Evolutionary conservation across 1,140 invertebrate genomes (phyloP), one percentile per base, ranked within the genome.

Genomic region (Tetragnatha versicolor): DNA sequence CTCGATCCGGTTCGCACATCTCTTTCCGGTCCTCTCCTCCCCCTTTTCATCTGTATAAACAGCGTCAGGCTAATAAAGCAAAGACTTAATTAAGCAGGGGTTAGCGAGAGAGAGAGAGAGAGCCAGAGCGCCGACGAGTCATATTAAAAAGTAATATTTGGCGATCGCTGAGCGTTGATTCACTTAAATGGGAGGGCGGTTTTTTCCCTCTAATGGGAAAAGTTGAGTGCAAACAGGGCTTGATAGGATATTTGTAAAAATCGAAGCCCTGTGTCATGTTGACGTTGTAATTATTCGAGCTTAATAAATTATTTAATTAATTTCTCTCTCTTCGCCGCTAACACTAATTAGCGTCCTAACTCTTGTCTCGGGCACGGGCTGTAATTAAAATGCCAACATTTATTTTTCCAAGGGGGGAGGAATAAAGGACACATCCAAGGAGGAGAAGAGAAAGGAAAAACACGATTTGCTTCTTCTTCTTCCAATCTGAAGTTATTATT

Each of bases 231-330:
- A 79, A 79, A 79, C 42, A 79, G 65, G 31, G 65, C 65, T 58
- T 79, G 76, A 79, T 79, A 69, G 63, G 76, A 66, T 79, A 79
- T 79, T 79, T 61, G 65, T 68, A 79, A 79, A 79, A 79, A 79
- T 79, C 76, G 65, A 79, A 79, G n/a, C 65, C 61, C 29, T 77
- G 17, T 51, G 76, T 69, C 63, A 53, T 79, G 76, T 79, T 79
- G 76, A 79, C 76, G 76, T 61, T 58, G 51, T 79, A 69, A 79
- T 79, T 79, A 79, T 79, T 55, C 65, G 49, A 79, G 63, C 76
- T 79, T 79, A 68, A 79, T 79, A 79, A 79, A 79, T 69, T 68
- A 79, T 79, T 79, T 79, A 79, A 79, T 79, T 79, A 79, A 79
- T 79, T 77, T 77, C 35, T 49, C 47, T 69, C 76, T 79, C 60